Evolutionary conservation across 1,140 invertebrate genomes (phyloP), one percentile per base, ranked within the genome.

Genomic region (Aphaenogaster rudis): DNA sequence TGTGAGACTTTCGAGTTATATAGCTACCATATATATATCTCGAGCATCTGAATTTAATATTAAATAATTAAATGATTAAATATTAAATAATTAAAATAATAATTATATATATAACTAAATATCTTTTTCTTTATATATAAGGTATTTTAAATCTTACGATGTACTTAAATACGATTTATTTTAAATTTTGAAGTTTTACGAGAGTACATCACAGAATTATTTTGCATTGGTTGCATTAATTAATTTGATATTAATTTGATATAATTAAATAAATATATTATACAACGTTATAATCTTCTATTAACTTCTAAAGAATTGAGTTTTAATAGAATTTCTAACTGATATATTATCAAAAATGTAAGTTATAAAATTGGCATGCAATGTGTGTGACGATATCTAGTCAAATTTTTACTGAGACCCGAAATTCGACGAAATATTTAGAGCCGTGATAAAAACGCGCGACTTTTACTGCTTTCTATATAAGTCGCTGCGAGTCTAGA

Each of bases 401-500:
- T 66, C n/a, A 42, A 28, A 77, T 21, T 78, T 45, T 61, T 45
- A 7, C 15, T 45, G 11, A 42, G 8, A 33, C 6, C 9, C 5
- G 4, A 74, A 61, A 61, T 57, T 76, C n/a, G 15, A 6, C 3
- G 39, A 28, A 17, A 63, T 45, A 28, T 45, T 28, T 54, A 33
- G 21, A 33, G 15, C 11, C 5, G 36, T 64, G 9, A 21, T 1
- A 50, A 7, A 71, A 17, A 45, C 15, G 13, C 21, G 39, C 5
- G 48, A 57, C 9, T 81, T 81, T 71, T 69, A 52, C 33, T 11
- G 28, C 50, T 74, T 48, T 74, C n/a, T 74, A 61, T 42, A 59
- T 81, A 54, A 57, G 21, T 82, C 48, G 52, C 21, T 45, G 28
- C 28, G 28, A 50, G 69, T 84, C 54, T 84, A 84, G 80, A 84